Percentiles rank a stretch among this genome's conserved stretches.
These are phyloP conservation scores for Ryuthela nishihirai DNA, from an alignment of 2,888 invertebrate species.

Conservation along the genomic window DNA sequence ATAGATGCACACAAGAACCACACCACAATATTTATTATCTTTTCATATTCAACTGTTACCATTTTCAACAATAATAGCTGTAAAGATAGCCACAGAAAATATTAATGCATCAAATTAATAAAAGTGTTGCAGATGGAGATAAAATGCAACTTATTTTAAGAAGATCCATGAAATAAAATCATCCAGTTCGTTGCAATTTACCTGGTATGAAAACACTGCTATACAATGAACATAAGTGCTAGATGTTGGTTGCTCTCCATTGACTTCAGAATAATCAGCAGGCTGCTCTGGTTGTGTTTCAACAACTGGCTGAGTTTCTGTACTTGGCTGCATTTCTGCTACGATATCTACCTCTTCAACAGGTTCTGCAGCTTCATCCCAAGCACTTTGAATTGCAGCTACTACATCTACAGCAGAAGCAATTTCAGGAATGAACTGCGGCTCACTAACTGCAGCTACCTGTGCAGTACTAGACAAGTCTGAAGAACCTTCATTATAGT, in stretches of 20 bases:
- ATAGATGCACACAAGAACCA: too few relatives aligned
- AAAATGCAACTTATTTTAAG: too few relatives aligned
- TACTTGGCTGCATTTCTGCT: slow-evolving; percentile 6
- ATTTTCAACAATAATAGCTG: too few relatives aligned
- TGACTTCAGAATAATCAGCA: slow-evolving; percentile 12
- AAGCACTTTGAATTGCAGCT: slow-evolving; percentile 33
- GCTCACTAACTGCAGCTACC: slow-evolving; percentile 7
- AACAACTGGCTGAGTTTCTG: slow-evolving; percentile 23
- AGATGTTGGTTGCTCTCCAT: slow-evolving; percentile 21
- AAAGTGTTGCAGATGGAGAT: too few relatives aligned
- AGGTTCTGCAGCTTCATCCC: slow-evolving; percentile 35
- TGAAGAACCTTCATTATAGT: slow-evolving; percentile 52
- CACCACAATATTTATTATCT: too few relatives aligned
- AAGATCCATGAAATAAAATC: too few relatives aligned
- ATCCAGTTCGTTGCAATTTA: too few relatives aligned
- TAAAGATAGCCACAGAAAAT: too few relatives aligned
- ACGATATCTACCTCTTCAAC: slow-evolving; percentile 24
- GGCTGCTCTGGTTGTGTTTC: slow-evolving; percentile 43
- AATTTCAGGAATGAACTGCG: slow-evolving; percentile 12
- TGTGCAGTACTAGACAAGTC: slow-evolving; percentile 10
- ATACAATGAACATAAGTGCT: slow-evolving; percentile 32
- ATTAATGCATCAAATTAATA: too few relatives aligned
- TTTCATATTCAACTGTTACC: too few relatives aligned
- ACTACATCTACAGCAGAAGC: slow-evolving; percentile 32
- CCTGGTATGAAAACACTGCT: slow-evolving; percentile 37